Percentiles rank a stretch among this genome's conserved stretches.
phyloP scores from a whole-genome alignment of 2,797 vertebrate genomes.

The Vultur gryphus region DNA sequence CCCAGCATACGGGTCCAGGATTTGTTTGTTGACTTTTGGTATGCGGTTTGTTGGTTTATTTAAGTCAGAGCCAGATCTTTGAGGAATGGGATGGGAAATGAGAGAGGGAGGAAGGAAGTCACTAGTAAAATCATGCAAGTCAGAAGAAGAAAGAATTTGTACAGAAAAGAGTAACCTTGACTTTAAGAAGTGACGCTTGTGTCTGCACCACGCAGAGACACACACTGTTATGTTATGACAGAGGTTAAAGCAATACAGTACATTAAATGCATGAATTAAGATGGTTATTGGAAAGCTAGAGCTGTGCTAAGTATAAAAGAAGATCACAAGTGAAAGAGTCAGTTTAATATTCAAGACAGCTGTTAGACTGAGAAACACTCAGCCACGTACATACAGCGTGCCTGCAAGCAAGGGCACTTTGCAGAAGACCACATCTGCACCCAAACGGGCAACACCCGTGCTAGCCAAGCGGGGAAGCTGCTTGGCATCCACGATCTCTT shows the following conservation, averaged over 20 bases:
- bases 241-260: background rate
- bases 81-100: background rate
- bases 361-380: background rate
- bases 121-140: background rate
- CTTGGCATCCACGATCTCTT: background rate
- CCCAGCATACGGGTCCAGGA: background rate
- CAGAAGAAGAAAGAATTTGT: background rate
- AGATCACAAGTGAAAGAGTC: background rate
- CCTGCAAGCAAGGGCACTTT: background rate
- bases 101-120: background rate
- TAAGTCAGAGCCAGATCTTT: background rate
- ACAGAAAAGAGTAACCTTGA: background rate
- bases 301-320: background rate
- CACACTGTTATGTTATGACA: background rate
- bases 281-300: background rate
- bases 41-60: background rate
- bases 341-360: background rate
- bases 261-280: background rate
- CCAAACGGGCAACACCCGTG: background rate
- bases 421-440: background rate
- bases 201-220: background rate
- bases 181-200: background rate
- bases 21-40: background rate
- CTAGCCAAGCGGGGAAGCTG: background rate
- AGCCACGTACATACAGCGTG: accelerated